Conservation (phyloP, 2,888 invertebrate species). For the Drosophila acutilabella region DNA sequence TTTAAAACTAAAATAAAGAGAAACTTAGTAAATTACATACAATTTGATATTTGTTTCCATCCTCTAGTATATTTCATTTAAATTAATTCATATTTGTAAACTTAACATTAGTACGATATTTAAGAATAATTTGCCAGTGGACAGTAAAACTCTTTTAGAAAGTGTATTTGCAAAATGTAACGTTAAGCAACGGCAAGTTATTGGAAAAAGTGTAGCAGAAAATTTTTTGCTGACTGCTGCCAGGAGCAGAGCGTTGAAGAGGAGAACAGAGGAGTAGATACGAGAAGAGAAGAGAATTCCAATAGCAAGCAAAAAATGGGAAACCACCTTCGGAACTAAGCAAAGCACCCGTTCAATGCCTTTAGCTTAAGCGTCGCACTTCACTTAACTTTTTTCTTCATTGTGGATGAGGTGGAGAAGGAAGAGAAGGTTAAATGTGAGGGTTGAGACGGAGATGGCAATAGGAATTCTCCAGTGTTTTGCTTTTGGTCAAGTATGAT, state of each 20-base stretch:
- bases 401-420: not conserved
- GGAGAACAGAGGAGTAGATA: not conserved
- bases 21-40: too few species aligned
- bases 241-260: constrained; percentile 38
- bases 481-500: constrained; percentile 78
- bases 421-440: constrained; percentile 4
- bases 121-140: not conserved
- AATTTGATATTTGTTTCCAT: too few species aligned
- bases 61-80: too few species aligned
- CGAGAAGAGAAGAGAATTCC: not conserved
- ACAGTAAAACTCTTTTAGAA: constrained; percentile 13
- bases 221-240: constrained; percentile 69
- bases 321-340: constrained; percentile 10
- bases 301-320: not conserved
- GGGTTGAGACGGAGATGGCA: constrained; percentile 15
- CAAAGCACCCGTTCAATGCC: constrained; percentile 44
- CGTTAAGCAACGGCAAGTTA: constrained; percentile 61
- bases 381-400: constrained; percentile 64
- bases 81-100: too few species aligned
- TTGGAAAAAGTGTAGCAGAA: constrained; percentile 63
- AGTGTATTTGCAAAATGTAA: constrained; percentile 44
- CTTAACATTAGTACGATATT: too few species aligned
- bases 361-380: constrained; percentile 70
- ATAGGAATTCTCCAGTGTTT: constrained; percentile 73
- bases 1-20: too few species aligned